phyloP scores from a whole-genome alignment of 1,140 invertebrate genomes.

The Tetragnatha versicolor region DNA sequence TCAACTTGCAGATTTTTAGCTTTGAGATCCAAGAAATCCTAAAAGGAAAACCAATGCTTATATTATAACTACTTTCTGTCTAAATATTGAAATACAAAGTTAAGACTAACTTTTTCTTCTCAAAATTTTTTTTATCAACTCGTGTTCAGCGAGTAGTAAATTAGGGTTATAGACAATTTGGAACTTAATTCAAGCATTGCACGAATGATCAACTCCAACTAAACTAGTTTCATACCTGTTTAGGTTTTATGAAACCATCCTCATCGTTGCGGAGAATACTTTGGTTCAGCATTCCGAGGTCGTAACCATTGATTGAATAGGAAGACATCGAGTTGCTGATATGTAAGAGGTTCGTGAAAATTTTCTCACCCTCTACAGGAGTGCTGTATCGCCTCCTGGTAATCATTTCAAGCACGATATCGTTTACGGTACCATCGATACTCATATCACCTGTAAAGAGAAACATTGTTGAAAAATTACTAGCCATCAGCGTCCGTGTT shows the following conservation, averaged over 20 bases:
- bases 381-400: background rate
- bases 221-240: too few species aligned
- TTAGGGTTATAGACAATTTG: too few species aligned
- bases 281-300: background rate
- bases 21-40: conserved; percentile 18
- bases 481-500: too few species aligned
- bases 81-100: too few species aligned
- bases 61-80: too few species aligned
- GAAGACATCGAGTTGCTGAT: background rate
- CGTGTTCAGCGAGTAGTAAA: too few species aligned
- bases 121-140: too few species aligned
- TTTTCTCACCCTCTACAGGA: conserved; percentile 1
- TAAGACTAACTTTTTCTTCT: too few species aligned
- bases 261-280: background rate
- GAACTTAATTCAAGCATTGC: too few species aligned
- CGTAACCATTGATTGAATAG: conserved; percentile 1
- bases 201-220: too few species aligned
- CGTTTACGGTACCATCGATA: conserved; percentile 15
- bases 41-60: too few species aligned
- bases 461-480: too few species aligned
- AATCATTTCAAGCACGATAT: conserved; percentile 9
- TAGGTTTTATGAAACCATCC: conserved; percentile 7
- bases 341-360: background rate
- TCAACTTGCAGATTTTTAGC: background rate
- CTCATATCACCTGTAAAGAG: background rate